phyloP scores from a whole-genome alignment of 2,113 vertebrate genomes.

The Motacilla alba region DNA sequence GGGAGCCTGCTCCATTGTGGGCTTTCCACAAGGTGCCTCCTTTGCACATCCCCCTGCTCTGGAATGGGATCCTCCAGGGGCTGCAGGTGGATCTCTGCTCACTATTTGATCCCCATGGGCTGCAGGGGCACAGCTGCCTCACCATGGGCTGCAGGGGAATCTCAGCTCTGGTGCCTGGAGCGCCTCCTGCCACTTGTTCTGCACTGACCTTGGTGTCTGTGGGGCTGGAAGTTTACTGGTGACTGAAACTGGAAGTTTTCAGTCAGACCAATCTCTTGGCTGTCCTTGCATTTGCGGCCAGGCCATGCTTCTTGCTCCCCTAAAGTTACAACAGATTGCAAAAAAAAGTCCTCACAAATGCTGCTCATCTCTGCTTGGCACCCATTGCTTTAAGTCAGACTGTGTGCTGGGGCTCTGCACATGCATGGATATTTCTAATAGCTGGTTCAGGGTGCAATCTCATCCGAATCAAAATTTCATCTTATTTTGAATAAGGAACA shows the following conservation, averaged over 20 bases:
- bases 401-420: neutral
- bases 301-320: neutral
- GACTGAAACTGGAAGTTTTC: neutral
- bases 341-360: neutral
- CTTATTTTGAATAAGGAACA: conserved; percentile 4
- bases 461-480: neutral
- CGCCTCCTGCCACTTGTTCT: neutral
- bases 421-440: neutral
- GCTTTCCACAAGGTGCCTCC: neutral
- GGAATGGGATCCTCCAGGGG: accelerated
- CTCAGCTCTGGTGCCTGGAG: too few relatives aligned
- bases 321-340: neutral
- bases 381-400: neutral
- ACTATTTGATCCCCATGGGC: accelerated
- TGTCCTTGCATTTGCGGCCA: neutral
- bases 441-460: neutral
- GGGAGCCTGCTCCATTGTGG: neutral
- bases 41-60: neutral
- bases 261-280: accelerated
- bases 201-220: too few relatives aligned
- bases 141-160: neutral
- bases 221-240: neutral
- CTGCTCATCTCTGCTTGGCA: neutral
- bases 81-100: neutral
- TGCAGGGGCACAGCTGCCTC: neutral